A percentile compares a stretch with the other conserved stretches of the same genome.
Conservation (phyloP, 2,113 vertebrate genomes). For the Chamaetylas fuelleborni region DNA sequence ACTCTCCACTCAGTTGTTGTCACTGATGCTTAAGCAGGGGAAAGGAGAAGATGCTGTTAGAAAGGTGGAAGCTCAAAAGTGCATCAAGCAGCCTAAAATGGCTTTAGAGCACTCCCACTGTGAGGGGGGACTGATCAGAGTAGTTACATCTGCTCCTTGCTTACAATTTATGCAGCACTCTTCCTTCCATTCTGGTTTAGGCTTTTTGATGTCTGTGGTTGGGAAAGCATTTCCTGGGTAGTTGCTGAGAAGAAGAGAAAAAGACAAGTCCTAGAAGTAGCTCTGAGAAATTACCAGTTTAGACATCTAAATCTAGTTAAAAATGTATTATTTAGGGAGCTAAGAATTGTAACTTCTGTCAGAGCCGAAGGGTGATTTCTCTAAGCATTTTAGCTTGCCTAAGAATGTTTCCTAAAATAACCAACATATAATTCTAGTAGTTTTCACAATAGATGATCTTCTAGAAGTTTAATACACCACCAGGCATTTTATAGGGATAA, state of each 20-base stretch:
- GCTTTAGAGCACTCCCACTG: background rate
- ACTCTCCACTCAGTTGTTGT: background rate
- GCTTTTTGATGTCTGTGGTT: background rate
- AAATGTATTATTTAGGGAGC: conserved; percentile 27
- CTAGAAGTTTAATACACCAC: background rate
- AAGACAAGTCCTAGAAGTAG: background rate
- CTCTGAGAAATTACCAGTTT: background rate
- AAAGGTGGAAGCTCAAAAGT: background rate
- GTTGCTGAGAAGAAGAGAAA: background rate
- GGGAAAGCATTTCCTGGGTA: background rate
- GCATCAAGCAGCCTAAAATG: background rate
- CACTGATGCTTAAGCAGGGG: background rate
- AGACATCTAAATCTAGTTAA: background rate
- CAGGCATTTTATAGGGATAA: background rate
- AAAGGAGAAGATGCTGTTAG: background rate
- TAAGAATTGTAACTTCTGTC: background rate
- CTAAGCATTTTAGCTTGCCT: background rate
- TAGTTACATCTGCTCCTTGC: background rate
- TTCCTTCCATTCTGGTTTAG: background rate
- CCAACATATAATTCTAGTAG: background rate
- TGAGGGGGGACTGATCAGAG: background rate
- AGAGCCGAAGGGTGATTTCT: background rate
- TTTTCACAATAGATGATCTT: background rate
- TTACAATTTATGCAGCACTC: background rate
- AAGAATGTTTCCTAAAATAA: background rate